Evolutionary conservation across 2,888 invertebrate species (phyloP).

Genomic region (Sipha maydis): DNA sequence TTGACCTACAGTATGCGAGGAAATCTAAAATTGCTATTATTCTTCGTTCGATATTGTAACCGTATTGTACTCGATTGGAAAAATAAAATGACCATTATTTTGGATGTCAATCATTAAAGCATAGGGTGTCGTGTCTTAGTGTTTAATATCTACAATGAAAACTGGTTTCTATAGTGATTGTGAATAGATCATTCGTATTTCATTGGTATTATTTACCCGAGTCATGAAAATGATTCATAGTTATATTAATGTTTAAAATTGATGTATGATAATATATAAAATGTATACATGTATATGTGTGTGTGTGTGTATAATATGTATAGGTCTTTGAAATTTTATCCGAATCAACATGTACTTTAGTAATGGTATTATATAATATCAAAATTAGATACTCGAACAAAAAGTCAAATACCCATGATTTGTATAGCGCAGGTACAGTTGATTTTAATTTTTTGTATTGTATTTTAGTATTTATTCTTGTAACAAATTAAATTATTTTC

Average conservation of each 20-base stretch:
- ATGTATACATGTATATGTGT: not conserved
- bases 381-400: conserved; percentile 3
- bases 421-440: not conserved
- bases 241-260: conserved; percentile 44
- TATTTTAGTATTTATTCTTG: too few relatives aligned
- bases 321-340: conserved; percentile 5
- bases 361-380: conserved; percentile 2
- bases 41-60: not conserved
- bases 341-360: not conserved
- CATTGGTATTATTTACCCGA: conserved; percentile 38
- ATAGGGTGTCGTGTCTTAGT: not conserved
- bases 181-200: not conserved
- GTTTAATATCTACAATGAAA: conserved; percentile 2
- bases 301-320: not conserved
- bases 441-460: too few relatives aligned
- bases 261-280: conserved; percentile 18
- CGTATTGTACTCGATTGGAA: not conserved
- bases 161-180: not conserved
- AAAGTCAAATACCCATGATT: conserved; percentile 39
- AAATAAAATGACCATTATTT: conserved; percentile 20
- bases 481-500: too few relatives aligned
- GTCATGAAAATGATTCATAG: conserved; percentile 41
- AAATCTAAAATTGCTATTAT: not conserved
- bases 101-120: conserved; percentile 41
- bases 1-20: not conserved